phyloP scores from a whole-genome alignment of 2,797 vertebrate species.

The Valencia hispanica region DNA sequence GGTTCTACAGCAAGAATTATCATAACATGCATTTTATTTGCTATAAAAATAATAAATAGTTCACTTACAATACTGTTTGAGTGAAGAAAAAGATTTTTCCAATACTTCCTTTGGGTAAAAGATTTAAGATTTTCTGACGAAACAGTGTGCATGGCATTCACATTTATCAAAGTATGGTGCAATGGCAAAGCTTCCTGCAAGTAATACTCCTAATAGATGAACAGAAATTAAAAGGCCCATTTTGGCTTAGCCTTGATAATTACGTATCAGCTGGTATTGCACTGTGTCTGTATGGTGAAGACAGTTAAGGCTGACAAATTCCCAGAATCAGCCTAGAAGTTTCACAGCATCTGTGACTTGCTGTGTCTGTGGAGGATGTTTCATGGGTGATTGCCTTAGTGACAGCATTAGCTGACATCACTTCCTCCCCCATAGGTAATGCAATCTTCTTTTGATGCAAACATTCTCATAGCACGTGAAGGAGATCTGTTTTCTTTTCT shows the following conservation, averaged over 20 bases:
- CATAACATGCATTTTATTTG: no score
- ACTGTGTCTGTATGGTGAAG: slow-evolving; percentile 31
- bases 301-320: slow-evolving; percentile 58
- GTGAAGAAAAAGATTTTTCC: no score
- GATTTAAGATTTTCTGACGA: no score
- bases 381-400: slow-evolving; percentile 59
- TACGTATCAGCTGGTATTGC: slow-evolving; percentile 53
- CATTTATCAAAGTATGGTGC: no score
- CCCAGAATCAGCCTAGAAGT: slow-evolving; percentile 57
- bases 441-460: slow-evolving; percentile 65
- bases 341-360: slow-evolving; percentile 58
- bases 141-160: no score
- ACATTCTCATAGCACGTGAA: slow-evolving; percentile 58
- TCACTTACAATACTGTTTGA: no score
- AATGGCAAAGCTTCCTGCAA: slow-evolving; percentile 4
- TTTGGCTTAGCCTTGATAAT: slow-evolving; percentile 32
- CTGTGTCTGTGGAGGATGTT: slow-evolving; percentile 51
- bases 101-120: no score
- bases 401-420: slow-evolving; percentile 61
- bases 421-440: slow-evolving; percentile 30
- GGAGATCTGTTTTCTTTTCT: slow-evolving; percentile 56
- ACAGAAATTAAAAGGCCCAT: slow-evolving; percentile 21
- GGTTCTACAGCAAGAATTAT: no score
- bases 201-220: slow-evolving; percentile 16
- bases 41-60: no score